Base-by-base conservation (phyloP, 2,113 vertebrate species). In the Hippocampus abdominalis region DNA sequence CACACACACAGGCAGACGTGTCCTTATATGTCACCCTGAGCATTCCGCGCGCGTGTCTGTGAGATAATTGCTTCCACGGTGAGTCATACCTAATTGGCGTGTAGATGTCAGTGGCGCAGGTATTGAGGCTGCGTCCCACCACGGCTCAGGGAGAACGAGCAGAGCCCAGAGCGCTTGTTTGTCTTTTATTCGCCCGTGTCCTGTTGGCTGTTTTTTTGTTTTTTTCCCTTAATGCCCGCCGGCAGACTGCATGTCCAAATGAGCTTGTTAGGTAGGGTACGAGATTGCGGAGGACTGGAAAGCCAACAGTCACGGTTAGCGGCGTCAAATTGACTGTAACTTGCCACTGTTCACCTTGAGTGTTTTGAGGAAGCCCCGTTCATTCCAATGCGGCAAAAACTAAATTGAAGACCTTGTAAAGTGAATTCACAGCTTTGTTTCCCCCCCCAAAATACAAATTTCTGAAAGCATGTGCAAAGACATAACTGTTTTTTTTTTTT, bases 51-150 rank as follows among this genome's bases (percentile, higher is more conserved):
- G 73, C 12, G 56, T 32, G 15, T 18, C 25, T 32, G 15, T 15
- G 2, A 48, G 57, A 40, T 88, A 85, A 88, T 88, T 88, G 89
- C 84, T 74, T 81, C 77, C 25, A 25, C 40, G 49, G 78, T 78
- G 82, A 83, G 74, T 76, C 71, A 72, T 16, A 66, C 68, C 76
- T 89, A 88, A 89, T 89, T 88, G 85, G 80, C 64, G 81, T 60
- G 75, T 66, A 78, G 74, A 83, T 85, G 86, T 87, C 85, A 74
- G 79, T 64, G 75, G 73, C 1, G 1, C 77, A 84, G 76, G 85
- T 86, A 82, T 78, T 74, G 78, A 81, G 69, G 64, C 67, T 60
- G 59, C 3, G 62, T 68, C 71, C 73, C 7, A 8, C 64, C 12
- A 42, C 8, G 9, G 62, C 36, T 64, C 39, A 25, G n/a, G 23